Evolutionary conservation across 1,140 invertebrate genomes (phyloP), one percentile per base, ranked within the genome.

Genomic region (Cydia splendana): DNA sequence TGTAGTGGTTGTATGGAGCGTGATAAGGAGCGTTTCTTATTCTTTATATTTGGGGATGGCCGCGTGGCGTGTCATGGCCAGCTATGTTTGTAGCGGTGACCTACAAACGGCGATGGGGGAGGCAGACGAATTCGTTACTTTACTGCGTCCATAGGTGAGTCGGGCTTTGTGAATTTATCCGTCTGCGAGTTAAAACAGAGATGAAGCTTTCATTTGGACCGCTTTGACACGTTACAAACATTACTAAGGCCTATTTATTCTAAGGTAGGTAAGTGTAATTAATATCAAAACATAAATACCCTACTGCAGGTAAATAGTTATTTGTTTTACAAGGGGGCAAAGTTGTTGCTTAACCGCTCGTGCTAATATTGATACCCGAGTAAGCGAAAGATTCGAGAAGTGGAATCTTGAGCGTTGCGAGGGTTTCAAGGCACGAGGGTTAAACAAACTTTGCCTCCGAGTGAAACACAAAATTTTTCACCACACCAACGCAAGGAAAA

Each of bases 1-100:
- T 30, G 18, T 30, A 15, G 9, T 2, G 62, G 18, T 34, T 12
- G 28, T n/a, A 38, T 2, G 30, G 30, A 34, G 7, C 65, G 65
- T 34, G 65, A 28, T 65, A 30, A 30, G 65, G n/a, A 69, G 6
- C 45, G 45, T 48, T 34, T 34, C 30, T 12, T 69, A 69, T 69
- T 69, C 15, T 69, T 42, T 38, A 18, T 57, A 28, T 34, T 69
- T 15, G 15, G 67, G 67, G 30, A n/a, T n/a, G 67, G 28, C 30
- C 65, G 65, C 65, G 28, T 18, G 67, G 67, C 38, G 30, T 42
- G 30, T 42, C 67, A 42, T 18, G 67, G 67, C 34, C 65, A 38
- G 65, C 65, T 69, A 65, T 65, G 65, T 67, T 38, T 18, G 34
- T 71, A 71, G 67, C 30, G 67, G 34, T 71, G 67, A 71, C 67